Evolutionary conservation across 1,140 invertebrate species (phyloP), one percentile per base, ranked within the genome.

Genomic region (Drusus annulatus): DNA sequence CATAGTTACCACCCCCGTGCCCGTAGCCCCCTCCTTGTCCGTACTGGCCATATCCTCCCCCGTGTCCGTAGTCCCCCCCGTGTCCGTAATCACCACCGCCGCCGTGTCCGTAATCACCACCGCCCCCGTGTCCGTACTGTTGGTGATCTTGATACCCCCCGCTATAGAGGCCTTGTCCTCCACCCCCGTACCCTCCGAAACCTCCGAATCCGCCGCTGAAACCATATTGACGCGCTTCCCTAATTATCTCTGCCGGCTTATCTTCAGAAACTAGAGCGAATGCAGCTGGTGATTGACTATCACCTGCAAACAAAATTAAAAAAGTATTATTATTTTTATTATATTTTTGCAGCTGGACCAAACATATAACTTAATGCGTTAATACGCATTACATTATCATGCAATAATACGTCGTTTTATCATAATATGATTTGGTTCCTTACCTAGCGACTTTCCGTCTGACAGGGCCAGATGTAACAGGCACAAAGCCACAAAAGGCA

Each of bases 161-260:
- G 3, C 79, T 73, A 31, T 68, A 50, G 28, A 60, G 60, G 17
- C 71, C 77, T 45, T 28, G 21, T 13, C 68, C 68, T 7, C 73
- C 80, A 17, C 25, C 25, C 54, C 75, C 80, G 54, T 50, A 74
- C 6, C 68, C 62, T 21, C 74, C 74, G 54, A 56, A 54, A 19
- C 74, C 79, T 69, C 79, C 76, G 28, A 36, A 60, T 10, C n/a
- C 23, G 15, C 76, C 78, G n/a, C 78, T 54, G 28, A 60, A 51
- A 19, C 69, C 78, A 15, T 58, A 80, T 50, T 75, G 71, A 8
- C 73, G 60, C 1, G 51, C 36, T 51, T 28, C 74, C 8, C 79
- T 58, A 36, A 16, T 71, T 16, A 19, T 45, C 19, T 60, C 56
- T 0, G 23, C 23, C 23, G 54, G n/a, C n/a, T 56, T n/a, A 17